Conservation (phyloP, 2,113 vertebrate genomes). For the Gopherus flavomarginatus region DNA sequence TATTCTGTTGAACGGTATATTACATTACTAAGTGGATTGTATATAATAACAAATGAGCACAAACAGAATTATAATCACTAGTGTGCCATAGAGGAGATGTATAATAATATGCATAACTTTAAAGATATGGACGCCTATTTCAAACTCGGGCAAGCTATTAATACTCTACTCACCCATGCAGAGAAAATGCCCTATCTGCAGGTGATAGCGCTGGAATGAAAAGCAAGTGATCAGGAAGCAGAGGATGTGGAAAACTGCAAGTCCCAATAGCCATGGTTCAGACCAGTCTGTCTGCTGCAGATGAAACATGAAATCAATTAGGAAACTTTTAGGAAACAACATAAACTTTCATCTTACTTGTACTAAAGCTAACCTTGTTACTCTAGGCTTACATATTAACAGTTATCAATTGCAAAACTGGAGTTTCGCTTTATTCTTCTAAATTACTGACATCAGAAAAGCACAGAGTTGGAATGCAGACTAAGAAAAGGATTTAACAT, state of each 20-base stretch:
- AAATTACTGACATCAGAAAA: neutral
- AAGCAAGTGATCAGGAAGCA: constrained; percentile 86
- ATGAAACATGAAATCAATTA: neutral
- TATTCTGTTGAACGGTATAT: fast-evolving
- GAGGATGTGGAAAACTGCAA: constrained; percentile 85
- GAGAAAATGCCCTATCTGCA: constrained; percentile 91
- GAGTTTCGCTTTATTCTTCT: neutral
- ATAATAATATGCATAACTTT: fast-evolving
- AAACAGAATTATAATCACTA: fast-evolving
- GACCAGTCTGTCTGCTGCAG: constrained; percentile 90
- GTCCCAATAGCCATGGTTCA: constrained; percentile 90
- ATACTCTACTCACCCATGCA: constrained; percentile 85
- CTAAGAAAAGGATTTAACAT: neutral
- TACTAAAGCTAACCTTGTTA: neutral
- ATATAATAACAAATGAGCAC: neutral
- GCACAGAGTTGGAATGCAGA: neutral
- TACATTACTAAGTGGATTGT: fast-evolving
- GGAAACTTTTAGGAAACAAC: neutral
- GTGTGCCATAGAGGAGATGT: neutral
- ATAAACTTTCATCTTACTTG: neutral
- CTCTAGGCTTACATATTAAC: neutral
- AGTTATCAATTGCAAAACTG: neutral
- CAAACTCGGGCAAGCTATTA: fast-evolving
- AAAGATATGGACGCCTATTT: fast-evolving
- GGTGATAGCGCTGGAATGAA: constrained; percentile 84